Base-by-base conservation (phyloP, 2,797 vertebrate genomes). In the Halcyon smyrnensis region DNA sequence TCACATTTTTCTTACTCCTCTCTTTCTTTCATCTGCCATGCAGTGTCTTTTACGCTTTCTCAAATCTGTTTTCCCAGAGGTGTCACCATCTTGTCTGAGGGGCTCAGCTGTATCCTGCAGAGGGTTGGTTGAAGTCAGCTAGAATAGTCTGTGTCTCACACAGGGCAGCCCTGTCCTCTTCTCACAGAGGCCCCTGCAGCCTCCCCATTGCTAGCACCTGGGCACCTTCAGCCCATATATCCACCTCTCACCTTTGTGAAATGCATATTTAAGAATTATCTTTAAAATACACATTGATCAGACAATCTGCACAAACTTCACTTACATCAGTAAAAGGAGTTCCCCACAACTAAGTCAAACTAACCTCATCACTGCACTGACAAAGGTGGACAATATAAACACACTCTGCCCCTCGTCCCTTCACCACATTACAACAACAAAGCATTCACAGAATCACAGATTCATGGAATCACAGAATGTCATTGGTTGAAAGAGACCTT, bases 181-280 rank as follows among this genome's bases (percentile, higher is more conserved):
- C 50, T 51, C 32, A 56, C 24, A 59, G 71, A 45, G 30, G 25
- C 15, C 34, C 30, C n/a, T 24, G 37, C 37, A 75, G 18, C 15
- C 9, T 4, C 14, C 28, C 8, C 3, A 0, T 10, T 53, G n/a
- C 12, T 50, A 34, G 4, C 2, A 0, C 41, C 6, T 6, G 36
- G 30, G 23, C 32, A 36, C 41, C 30, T 37, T 19, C 1, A 1
- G 51, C 5, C 15, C 5, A 21, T 48, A 48, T 3, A 46, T 64
- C 37, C 6, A 36, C 10, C 2, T 2, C 12, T 62, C 48, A 45
- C 11, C 8, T 65, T 65, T 60, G n/a, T 30, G 34, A 87, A 73
- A 63, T 36, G 32, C 6, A 2, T 25, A 41, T 19, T 51, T 60
- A 4, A 56, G 59, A 73, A 46, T 53, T 43, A 48, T 41, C 6